phyloP scores from a whole-genome alignment of 2,888 invertebrate species.

The Lycia hirtaria region DNA sequence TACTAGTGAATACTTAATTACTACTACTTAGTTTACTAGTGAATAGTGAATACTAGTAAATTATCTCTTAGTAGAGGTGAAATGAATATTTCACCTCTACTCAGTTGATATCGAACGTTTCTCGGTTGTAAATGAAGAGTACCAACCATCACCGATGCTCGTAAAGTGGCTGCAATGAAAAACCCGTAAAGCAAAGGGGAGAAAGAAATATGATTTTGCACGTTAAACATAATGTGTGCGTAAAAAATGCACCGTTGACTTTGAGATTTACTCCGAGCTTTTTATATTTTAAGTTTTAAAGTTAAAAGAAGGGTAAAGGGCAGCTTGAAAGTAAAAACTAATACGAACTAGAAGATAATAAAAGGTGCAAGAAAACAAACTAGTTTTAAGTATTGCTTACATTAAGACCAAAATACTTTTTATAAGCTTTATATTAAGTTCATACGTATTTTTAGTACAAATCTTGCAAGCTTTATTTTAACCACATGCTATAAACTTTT shows the following conservation, averaged over 20 bases:
- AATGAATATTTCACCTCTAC: slow-evolving; percentile 13
- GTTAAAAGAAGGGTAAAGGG: slow-evolving; percentile 18
- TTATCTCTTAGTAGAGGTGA: slow-evolving; percentile 8
- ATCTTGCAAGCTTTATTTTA: no score
- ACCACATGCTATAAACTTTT: no score
- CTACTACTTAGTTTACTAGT: no score
- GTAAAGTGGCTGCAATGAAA: slow-evolving; percentile 80
- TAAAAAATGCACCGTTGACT: slow-evolving; percentile 39
- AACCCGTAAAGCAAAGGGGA: slow-evolving; percentile 75
- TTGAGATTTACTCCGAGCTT: slow-evolving; percentile 30
- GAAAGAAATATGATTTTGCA: slow-evolving; percentile 74
- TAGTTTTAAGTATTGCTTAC: neutral
- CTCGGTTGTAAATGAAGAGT: slow-evolving; percentile 62
- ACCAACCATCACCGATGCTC: slow-evolving; percentile 68
- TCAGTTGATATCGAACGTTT: neutral
- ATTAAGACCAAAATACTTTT: neutral
- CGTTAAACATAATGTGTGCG: slow-evolving; percentile 52
- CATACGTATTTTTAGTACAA: no score
- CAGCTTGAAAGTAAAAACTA: slow-evolving; percentile 12
- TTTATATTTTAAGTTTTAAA: slow-evolving; percentile 19
- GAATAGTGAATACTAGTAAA: no score
- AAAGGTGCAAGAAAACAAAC: neutral
- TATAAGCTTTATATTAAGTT: no score
- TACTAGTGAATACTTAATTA: no score
- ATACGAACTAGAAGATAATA: neutral